Evolutionary conservation across 2,797 vertebrate genomes (phyloP).

Genomic region (Galagoides demidoff): DNA sequence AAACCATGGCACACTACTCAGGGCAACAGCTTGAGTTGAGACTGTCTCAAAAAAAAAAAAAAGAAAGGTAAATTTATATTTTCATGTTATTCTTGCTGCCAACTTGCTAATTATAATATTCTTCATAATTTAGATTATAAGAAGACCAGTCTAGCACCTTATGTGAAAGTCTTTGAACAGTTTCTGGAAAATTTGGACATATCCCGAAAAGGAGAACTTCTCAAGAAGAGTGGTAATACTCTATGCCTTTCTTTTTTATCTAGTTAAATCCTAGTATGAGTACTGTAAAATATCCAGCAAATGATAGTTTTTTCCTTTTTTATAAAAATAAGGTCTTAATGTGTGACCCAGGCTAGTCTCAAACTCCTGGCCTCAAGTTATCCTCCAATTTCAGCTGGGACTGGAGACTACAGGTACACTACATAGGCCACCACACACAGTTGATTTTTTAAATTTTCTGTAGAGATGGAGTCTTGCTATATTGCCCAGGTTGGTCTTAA

Average conservation of each 20-base stretch:
- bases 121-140: conserved; percentile 91
- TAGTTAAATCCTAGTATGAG: not conserved
- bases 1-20: too few species aligned
- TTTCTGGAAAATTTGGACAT: conserved; percentile 93
- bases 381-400: too few species aligned
- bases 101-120: conserved; percentile 36
- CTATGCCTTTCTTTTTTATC: not conserved
- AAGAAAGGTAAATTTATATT: conserved; percentile 21
- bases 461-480: too few species aligned
- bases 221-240: conserved; percentile 91
- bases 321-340: too few species aligned
- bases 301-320: not conserved
- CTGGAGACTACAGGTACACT: too few species aligned
- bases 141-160: conserved; percentile 94
- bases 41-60: too few species aligned
- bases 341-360: too few species aligned
- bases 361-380: too few species aligned
- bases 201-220: conserved; percentile 91
- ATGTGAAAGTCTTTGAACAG: conserved; percentile 92
- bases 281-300: conserved; percentile 22
- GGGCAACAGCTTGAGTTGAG: too few species aligned
- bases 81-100: conserved; percentile 47
- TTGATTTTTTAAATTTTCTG: too few species aligned
- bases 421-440: too few species aligned
- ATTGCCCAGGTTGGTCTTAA: too few species aligned